Conservation (phyloP, 2,888 invertebrate species). For the Caenorhabditis auriculariae region DNA sequence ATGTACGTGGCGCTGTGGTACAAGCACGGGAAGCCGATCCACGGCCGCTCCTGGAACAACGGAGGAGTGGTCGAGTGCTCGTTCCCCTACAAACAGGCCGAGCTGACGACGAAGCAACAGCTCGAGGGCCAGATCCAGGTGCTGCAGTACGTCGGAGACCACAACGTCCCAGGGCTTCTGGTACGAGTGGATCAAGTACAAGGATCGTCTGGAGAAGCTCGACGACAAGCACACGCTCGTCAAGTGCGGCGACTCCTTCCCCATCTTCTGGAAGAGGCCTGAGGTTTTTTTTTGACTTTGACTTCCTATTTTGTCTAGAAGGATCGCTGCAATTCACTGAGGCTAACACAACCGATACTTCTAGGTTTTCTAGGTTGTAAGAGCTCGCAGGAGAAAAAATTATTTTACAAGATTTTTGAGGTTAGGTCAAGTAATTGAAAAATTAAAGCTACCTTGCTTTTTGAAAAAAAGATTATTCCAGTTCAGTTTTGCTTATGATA, state of each 20-base stretch:
- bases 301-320: slow-evolving; percentile 1
- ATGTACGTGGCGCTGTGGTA: slow-evolving; percentile 46
- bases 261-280: slow-evolving; percentile 41
- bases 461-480: no score
- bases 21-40: slow-evolving; percentile 46
- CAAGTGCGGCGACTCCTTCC: slow-evolving; percentile 50
- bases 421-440: no score
- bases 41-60: slow-evolving; percentile 44
- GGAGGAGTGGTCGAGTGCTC: slow-evolving; percentile 44
- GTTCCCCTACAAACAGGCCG: slow-evolving; percentile 43
- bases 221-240: slow-evolving; percentile 37
- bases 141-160: slow-evolving; percentile 55
- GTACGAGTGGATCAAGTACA: slow-evolving; percentile 52
- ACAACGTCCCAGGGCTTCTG: slow-evolving; percentile 44
- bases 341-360: no score
- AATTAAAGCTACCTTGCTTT: no score
- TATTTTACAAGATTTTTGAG: no score
- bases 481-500: no score
- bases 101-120: slow-evolving; percentile 34
- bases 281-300: no score
- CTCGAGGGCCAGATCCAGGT: slow-evolving; percentile 36
- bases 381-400: no score
- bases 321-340: slow-evolving; percentile 1
- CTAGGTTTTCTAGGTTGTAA: no score
- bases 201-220: slow-evolving; percentile 31